Evolutionary conservation across 2,888 invertebrate genomes (phyloP).

Genomic region (Drosophila ezoana): DNA sequence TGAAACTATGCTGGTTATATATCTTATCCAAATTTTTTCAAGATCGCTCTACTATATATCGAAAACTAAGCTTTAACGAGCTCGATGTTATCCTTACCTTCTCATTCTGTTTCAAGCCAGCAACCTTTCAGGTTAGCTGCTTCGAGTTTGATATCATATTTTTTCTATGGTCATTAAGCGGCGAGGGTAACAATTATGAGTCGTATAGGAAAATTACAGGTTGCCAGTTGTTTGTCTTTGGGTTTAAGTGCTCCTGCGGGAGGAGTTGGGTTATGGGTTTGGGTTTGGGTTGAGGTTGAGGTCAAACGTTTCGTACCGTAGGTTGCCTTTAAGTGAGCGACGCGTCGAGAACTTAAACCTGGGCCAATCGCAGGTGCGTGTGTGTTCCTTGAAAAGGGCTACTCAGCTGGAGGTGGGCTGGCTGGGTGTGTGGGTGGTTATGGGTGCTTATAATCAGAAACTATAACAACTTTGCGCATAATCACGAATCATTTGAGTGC

Average conservation of each 20-base stretch:
- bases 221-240: conserved; percentile 9
- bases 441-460: conserved; percentile 54
- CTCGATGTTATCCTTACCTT: too few relatives aligned
- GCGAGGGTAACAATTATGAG: conserved; percentile 17
- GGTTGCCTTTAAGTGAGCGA: conserved; percentile 26
- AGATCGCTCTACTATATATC: too few relatives aligned
- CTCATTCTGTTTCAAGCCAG: too few relatives aligned
- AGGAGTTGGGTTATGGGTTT: neutral
- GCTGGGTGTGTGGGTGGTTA: neutral
- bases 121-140: too few relatives aligned
- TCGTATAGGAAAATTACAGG: conserved; percentile 19
- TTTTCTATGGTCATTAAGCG: neutral
- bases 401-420: neutral
- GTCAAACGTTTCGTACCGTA: conserved; percentile 16
- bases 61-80: too few relatives aligned
- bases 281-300: conserved; percentile 6
- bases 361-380: conserved; percentile 14
- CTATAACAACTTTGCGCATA: conserved; percentile 70
- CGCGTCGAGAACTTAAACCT: conserved; percentile 4
- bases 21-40: too few relatives aligned
- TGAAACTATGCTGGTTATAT: too few relatives aligned
- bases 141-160: neutral
- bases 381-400: too few relatives aligned
- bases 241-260: conserved; percentile 13
- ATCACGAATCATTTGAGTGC: conserved; percentile 71